Percentiles rank a stretch among this genome's conserved stretches.
These are phyloP conservation scores for Grantiella picta DNA, from an alignment of 2,113 vertebrate genomes.

Conservation along the genomic window DNA sequence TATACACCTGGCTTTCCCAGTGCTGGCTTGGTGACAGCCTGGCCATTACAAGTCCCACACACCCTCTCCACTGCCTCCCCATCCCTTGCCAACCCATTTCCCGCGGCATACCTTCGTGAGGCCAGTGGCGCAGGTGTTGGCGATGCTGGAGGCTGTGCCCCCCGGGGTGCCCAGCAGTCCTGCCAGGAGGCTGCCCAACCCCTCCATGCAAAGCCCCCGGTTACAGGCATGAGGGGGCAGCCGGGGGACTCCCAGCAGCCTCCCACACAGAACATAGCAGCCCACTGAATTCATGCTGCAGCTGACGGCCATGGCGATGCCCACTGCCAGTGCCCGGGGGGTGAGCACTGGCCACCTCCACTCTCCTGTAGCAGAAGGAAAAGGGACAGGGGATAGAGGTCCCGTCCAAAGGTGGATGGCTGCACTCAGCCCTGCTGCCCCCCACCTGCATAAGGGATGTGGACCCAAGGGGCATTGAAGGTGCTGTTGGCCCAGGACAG, in stretches of 20 bases:
- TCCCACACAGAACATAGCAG: constrained; percentile 77
- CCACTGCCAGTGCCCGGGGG: constrained; percentile 62
- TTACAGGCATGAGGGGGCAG: constrained; percentile 70
- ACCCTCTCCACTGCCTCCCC: not conserved
- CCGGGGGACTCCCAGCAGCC: constrained; percentile 58
- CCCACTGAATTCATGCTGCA: constrained; percentile 76
- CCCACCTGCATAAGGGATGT: constrained; percentile 75
- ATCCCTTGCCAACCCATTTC: not conserved
- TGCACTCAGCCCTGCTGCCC: not conserved
- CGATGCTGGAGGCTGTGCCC: constrained; percentile 76
- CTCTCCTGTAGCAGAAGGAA: constrained; percentile 54
- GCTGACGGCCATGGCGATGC: constrained; percentile 75
- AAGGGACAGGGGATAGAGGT: not conserved
- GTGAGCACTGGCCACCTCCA: constrained; percentile 77
- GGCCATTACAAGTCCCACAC: not conserved
- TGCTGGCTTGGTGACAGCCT: not conserved
- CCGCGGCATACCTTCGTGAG: constrained; percentile 76
- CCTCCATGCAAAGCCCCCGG: constrained; percentile 79
- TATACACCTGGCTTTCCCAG: not conserved
- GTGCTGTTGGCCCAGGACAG: constrained; percentile 36
- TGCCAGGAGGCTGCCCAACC: constrained; percentile 75
- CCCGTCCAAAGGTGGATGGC: not conserved
- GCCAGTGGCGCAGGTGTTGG: constrained; percentile 71
- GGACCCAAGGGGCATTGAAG: constrained; percentile 71
- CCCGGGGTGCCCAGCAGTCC: constrained; percentile 76